These are phyloP conservation scores for Heterohyrax brucei DNA, from an alignment of 2,797 vertebrate genomes.

Conservation along the genomic window DNA sequence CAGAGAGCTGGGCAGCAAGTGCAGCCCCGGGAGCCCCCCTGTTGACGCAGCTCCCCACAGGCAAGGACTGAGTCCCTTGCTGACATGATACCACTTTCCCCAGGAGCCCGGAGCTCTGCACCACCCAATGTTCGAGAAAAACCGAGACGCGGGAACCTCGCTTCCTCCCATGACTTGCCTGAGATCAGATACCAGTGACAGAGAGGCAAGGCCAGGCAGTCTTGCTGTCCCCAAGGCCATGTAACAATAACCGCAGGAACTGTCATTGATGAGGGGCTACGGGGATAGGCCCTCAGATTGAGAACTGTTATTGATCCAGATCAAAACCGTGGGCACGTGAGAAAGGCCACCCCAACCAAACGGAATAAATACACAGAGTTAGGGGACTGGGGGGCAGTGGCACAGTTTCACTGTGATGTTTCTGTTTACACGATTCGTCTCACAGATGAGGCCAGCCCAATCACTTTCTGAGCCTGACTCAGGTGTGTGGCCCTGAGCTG, in stretches of 20 bases:
- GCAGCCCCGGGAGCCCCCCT: background rate
- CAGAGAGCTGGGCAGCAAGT: background rate
- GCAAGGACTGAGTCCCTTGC: background rate
- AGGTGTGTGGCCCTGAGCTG: background rate
- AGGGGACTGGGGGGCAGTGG: background rate
- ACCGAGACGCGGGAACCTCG: background rate
- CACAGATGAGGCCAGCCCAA: background rate
- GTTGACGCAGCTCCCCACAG: background rate
- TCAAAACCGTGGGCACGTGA: background rate
- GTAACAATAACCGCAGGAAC: background rate
- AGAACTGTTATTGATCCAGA: background rate
- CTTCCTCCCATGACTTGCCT: background rate
- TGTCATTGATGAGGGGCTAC: rapidly evolving
- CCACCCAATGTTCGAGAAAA: background rate
- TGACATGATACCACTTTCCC: background rate
- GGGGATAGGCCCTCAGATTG: background rate
- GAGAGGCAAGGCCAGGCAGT: background rate
- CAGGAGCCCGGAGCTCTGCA: background rate
- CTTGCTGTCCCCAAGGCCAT: background rate
- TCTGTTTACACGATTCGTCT: background rate
- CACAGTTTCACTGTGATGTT: background rate
- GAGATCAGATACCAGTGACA: background rate
- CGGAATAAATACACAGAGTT: too few species aligned
- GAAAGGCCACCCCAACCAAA: background rate
- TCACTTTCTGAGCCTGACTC: too few species aligned